Evolutionary conservation across 2,797 vertebrate genomes (phyloP).

Genomic region (Amniataba percoides): DNA sequence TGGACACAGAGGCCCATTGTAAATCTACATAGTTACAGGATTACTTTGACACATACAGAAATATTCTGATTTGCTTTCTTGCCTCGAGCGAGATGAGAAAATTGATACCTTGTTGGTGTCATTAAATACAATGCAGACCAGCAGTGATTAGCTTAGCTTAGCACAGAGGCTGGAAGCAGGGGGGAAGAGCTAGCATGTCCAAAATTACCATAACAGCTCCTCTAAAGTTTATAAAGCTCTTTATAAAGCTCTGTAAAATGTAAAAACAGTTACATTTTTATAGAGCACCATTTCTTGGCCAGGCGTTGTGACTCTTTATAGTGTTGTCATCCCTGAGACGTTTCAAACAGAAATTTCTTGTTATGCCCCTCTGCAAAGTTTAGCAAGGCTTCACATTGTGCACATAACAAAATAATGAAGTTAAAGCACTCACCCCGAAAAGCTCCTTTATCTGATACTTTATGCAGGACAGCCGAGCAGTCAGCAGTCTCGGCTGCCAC

Average conservation of each 20-base stretch:
- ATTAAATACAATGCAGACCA: not conserved
- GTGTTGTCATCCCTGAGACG: not conserved
- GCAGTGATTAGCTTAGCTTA: not conserved
- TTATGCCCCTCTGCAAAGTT: not conserved
- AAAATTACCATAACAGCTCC: not conserved
- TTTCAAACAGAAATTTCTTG: not conserved
- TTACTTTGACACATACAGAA: no score
- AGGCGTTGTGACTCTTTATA: not conserved
- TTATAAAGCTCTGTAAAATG: no score
- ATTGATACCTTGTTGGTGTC: no score
- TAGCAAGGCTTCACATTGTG: not conserved
- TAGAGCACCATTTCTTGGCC: no score
- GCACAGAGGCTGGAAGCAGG: not conserved
- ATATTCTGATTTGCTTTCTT: no score
- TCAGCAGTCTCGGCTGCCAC: slow-evolving; percentile 15
- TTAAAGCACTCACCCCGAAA: no score
- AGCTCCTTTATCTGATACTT: not conserved
- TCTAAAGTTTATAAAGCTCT: not conserved
- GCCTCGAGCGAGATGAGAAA: no score
- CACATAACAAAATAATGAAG: no score
- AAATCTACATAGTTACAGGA: not conserved
- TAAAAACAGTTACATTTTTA: not conserved
- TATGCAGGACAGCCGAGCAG: not conserved
- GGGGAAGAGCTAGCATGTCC: not conserved
- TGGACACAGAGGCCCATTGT: no score